A percentile compares a stretch with the other conserved stretches of the same genome.
These are phyloP conservation scores for Masticophis lateralis DNA, from an alignment of 2,797 vertebrate species.

Conservation along the genomic window DNA sequence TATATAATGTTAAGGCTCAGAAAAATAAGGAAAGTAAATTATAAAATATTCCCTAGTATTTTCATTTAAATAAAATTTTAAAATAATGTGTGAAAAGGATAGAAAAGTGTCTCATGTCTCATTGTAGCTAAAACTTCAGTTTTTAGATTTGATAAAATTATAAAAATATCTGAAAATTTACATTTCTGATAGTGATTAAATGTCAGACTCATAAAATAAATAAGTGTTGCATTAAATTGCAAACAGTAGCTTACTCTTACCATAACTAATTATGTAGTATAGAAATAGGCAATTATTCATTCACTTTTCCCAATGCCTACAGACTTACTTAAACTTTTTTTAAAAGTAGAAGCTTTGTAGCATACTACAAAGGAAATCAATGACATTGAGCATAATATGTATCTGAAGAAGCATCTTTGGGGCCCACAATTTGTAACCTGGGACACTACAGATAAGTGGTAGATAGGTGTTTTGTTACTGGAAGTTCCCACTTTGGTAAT, in stretches of 20 bases:
- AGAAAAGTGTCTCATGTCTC: not conserved
- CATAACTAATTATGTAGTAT: too few relatives aligned
- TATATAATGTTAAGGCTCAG: slow-evolving; percentile 1
- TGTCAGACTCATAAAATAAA: not conserved
- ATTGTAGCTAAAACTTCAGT: not conserved
- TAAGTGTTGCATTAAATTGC: too few relatives aligned
- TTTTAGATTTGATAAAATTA: not conserved
- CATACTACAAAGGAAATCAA: not conserved
- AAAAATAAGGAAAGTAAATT: not conserved
- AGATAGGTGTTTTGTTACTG: not conserved
- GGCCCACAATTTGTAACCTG: not conserved
- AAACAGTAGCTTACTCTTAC: too few relatives aligned
- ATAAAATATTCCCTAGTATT: not conserved
- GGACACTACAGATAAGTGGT: not conserved
- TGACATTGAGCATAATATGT: not conserved
- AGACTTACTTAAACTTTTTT: not conserved
- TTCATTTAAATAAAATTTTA: not conserved
- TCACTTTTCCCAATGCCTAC: too few relatives aligned
- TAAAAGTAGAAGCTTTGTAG: not conserved
- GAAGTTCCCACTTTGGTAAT: not conserved
- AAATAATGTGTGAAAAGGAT: not conserved
- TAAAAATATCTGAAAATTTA: not conserved
- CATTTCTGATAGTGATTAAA: not conserved
- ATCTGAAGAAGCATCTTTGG: not conserved
- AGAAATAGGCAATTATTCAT: too few relatives aligned